Evolutionary conservation across 2,797 vertebrate species (phyloP), one percentile per base, ranked within the genome.

Genomic region (Sebastes jordani): DNA sequence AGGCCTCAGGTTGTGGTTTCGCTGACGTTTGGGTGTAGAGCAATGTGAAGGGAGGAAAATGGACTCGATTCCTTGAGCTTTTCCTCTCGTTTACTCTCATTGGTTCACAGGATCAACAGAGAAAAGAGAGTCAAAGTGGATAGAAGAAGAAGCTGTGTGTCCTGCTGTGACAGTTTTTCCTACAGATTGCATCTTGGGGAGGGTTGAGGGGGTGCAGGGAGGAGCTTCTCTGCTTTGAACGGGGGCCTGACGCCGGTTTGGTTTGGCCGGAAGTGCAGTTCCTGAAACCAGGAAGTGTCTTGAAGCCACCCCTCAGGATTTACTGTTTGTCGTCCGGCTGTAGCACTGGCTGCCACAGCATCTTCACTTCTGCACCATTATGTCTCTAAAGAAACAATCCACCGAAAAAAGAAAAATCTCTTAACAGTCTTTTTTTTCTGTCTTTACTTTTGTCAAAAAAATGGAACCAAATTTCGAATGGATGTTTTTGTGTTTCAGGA

Each of bases 291-390:
- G 84, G 76, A 81, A 85, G 80, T 85, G 76, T 91, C 80, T 73
- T 77, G 52, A 85, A 81, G 73, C 78, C 77, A 75, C 64, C 55
- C 54, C 70, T 85, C 72, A 83, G 71, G 86, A 82, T 85, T 78
- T 67, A 46, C 79, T 65, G 79, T 89, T 72, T 81, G 74, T 85
- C 81, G 78, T 89, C 63, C 82, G 85, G 76, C 87, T 83, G 92
- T 86, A 91, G 93, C 93, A 93, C 93, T 90, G 94, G 92, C 84
- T 93, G 94, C 94, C 94, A 72, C 93, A 87, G 78, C 82, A 58
- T 72, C 82, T 72, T 90, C 78, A 88, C 84, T 72, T 88, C 67
- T 75, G 61, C 81, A 81, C 71, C 72, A 27, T 86, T 9, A 69
- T 69, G 52, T 90, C 82, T 86, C 70, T 60, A 71, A 81, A 77